A percentile compares a stretch with the other conserved stretches of the same genome.
phyloP scores from a whole-genome alignment of 2,113 vertebrate species.

The Brachyhypopomus gauderio region DNA sequence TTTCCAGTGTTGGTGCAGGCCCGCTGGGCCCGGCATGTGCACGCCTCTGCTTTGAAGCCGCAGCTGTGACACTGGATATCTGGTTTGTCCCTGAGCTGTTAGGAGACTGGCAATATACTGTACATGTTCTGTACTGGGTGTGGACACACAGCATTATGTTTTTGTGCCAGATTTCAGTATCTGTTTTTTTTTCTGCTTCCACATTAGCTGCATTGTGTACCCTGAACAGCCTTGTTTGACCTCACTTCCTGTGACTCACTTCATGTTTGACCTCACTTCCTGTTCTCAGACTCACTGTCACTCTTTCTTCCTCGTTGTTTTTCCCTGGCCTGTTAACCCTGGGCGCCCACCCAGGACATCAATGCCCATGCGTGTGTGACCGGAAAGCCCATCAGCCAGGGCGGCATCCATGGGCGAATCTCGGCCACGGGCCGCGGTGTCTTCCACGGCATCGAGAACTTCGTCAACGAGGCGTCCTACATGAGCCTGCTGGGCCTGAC shows the following conservation, averaged over 20 bases:
- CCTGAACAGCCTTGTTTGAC: neutral
- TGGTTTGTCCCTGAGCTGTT: neutral
- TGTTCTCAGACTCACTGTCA: neutral
- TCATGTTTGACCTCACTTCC: neutral
- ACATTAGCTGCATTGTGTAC: neutral
- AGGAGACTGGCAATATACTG: neutral
- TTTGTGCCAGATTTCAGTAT: neutral
- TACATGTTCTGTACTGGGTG: neutral
- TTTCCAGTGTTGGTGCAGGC: neutral
- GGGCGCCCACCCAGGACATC: conserved; percentile 76
- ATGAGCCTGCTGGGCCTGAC: conserved; percentile 88
- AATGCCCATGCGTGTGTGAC: conserved; percentile 89
- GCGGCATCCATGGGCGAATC: conserved; percentile 86
- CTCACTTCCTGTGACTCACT: neutral
- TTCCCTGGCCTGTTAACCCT: neutral
- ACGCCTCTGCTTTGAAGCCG: neutral
- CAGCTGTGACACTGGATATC: no score
- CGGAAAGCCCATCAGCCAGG: conserved; percentile 90
- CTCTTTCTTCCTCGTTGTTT: neutral
- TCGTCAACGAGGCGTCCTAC: conserved; percentile 87
- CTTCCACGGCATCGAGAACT: conserved; percentile 91
- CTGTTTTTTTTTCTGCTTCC: neutral
- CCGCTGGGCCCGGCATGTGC: neutral
- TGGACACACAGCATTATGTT: neutral
- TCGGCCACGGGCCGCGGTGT: conserved; percentile 88